phyloP scores from a whole-genome alignment of 2,888 invertebrate species.

The Dilophus febrilis region DNA sequence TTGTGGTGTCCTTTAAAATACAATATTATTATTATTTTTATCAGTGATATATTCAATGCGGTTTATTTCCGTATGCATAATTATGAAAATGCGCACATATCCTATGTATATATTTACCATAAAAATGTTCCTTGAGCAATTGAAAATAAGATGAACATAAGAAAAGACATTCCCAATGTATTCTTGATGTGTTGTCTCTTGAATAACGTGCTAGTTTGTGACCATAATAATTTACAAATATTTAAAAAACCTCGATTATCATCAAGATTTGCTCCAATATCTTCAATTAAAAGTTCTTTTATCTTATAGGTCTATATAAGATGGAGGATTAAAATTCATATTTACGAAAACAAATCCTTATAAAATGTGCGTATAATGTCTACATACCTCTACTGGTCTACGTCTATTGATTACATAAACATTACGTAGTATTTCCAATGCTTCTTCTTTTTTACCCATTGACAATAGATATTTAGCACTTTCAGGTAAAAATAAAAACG shows the following conservation, averaged over 20 bases:
- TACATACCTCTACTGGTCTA: neutral
- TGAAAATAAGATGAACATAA: constrained; percentile 19
- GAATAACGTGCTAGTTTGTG: constrained; percentile 23
- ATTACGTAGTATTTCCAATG: constrained; percentile 38
- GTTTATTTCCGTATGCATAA: too few species aligned
- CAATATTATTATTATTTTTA: too few species aligned
- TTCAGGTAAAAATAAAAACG: constrained; percentile 1
- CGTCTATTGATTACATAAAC: neutral
- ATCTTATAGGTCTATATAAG: too few species aligned
- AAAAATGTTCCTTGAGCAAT: constrained; percentile 25
- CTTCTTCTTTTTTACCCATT: constrained; percentile 32
- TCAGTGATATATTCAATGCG: too few species aligned
- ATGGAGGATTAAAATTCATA: too few species aligned
- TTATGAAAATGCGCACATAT: too few species aligned
- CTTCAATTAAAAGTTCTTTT: constrained; percentile 8
- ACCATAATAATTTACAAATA: constrained; percentile 22
- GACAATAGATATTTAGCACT: constrained; percentile 26
- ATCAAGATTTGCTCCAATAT: constrained; percentile 19
- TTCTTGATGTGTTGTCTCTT: constrained; percentile 16
- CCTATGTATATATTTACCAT: too few species aligned
- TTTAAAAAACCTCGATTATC: constrained; percentile 18
- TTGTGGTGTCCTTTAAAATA: constrained; percentile 23
- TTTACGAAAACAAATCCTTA: too few species aligned
- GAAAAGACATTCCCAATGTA: constrained; percentile 21
- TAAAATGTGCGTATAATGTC: too few species aligned